Percentiles rank a stretch among this genome's conserved stretches.
phyloP scores from a whole-genome alignment of 2,888 invertebrate species.

The Barypeithes pellucidus region DNA sequence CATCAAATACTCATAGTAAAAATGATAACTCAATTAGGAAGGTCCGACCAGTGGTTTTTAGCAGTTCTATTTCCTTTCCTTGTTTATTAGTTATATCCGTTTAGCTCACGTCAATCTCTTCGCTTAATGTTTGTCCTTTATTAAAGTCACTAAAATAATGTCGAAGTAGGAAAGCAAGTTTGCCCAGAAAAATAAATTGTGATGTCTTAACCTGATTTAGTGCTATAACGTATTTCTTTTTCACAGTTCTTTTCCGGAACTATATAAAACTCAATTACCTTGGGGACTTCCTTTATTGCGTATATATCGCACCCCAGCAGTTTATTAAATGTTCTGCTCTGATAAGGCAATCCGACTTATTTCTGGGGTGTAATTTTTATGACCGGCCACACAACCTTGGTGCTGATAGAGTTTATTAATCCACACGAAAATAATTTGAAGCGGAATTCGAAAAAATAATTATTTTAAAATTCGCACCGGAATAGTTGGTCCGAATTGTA shows the following conservation, averaged over 20 bases:
- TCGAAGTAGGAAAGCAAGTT: background rate
- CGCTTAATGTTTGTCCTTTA: background rate
- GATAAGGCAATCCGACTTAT: conserved; percentile 56
- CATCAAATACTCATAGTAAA: no score
- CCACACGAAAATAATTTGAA: background rate
- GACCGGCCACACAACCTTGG: conserved; percentile 38
- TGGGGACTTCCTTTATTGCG: conserved; percentile 54
- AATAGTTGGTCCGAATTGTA: no score
- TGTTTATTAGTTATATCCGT: no score
- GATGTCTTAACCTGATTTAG: conserved; percentile 50
- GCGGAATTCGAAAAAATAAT: background rate
- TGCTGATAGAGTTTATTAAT: conserved; percentile 26
- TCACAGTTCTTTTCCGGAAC: conserved; percentile 51
- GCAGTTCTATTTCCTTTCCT: no score
- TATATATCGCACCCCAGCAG: conserved; percentile 52
- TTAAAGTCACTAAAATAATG: background rate
- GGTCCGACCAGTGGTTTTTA: no score
- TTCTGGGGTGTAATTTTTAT: conserved; percentile 55
- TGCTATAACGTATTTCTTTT: conserved; percentile 42
- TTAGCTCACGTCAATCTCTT: no score
- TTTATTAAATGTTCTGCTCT: conserved; percentile 54
- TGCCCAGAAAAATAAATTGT: conserved; percentile 37
- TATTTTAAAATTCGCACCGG: no score
- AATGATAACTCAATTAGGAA: no score
- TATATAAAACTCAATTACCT: conserved; percentile 56